phyloP scores from a whole-genome alignment of 2,888 invertebrate species.

The Troides helena region DNA sequence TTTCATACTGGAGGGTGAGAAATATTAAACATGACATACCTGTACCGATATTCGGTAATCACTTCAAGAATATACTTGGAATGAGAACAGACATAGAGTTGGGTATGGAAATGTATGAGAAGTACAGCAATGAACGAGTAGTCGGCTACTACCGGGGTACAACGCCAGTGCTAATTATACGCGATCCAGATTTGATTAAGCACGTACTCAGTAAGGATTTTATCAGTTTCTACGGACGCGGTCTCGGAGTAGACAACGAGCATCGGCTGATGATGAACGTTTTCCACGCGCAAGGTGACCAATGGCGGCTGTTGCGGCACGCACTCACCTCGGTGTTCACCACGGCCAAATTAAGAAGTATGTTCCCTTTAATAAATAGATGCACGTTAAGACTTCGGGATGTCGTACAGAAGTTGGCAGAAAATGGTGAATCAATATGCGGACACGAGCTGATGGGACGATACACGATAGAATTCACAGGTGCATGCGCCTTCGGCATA shows the following conservation, averaged over 20 bases:
- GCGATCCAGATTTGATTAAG: constrained; percentile 31
- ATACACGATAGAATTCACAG: constrained; percentile 34
- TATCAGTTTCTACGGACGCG: constrained; percentile 27
- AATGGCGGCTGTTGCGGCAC: constrained; percentile 33
- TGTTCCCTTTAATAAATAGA: constrained; percentile 33
- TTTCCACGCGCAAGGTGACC: constrained; percentile 33
- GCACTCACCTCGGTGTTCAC: constrained; percentile 33
- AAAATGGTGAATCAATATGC: constrained; percentile 25
- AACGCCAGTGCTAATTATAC: constrained; percentile 32
- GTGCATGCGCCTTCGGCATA: constrained; percentile 35
- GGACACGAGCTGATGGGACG: constrained; percentile 34
- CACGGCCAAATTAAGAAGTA: constrained; percentile 29
- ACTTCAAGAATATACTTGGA: constrained; percentile 43
- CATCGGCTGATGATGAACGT: constrained; percentile 32
- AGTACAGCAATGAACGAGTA: constrained; percentile 36
- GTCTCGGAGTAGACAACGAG: constrained; percentile 18
- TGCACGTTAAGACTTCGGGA: constrained; percentile 31
- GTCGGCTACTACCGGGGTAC: constrained; percentile 35
- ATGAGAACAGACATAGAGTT: constrained; percentile 45
- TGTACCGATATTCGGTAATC: constrained; percentile 53
- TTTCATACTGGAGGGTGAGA: constrained; percentile 52
- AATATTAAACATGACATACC: constrained; percentile 53
- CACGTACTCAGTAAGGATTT: constrained; percentile 26
- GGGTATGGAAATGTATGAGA: constrained; percentile 38
- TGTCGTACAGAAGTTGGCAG: constrained; percentile 24